Evolutionary conservation across 2,113 vertebrate species (phyloP), one percentile per base, ranked within the genome.

Genomic region (Gymnocephalus cernua): DNA sequence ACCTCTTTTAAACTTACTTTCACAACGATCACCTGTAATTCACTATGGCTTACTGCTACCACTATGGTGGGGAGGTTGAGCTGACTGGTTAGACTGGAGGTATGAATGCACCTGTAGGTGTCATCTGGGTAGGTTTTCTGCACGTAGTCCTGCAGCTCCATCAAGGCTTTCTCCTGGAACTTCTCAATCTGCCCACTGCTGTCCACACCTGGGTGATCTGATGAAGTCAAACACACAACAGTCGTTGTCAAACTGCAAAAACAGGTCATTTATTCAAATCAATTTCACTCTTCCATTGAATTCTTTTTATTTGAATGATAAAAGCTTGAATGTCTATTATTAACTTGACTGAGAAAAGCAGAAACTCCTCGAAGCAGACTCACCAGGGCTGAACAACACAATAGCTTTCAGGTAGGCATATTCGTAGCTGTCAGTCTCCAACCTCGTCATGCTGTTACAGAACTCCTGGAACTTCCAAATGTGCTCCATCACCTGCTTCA

Each of bases 391-490:
- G 94, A 99, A 99, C 85, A 99, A 95, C 87, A 98, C 97, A 79
- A 99, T 97, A 80, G 98, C 98, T 94, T 99, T 99, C 90, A 99
- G 96, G 94, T 99, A 99, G 44, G 98, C 98, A 19, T 98, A 99
- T 93, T 99, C 98, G 45, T 98, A 99, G 93, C 96, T 96, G 82
- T 99, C 98, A 0, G 97, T 96, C 89, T 98, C 98, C 93, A 99
- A 91, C 86, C 95, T 97, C 5, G 96, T 96, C 98, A 99, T 99
- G 91, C 97, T 98, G 95, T 99, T 99, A 86, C 98, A 99, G 94
- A 99, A 99, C 92, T 99, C 98, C 90, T 99, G 98, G 68, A 99
- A 96, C 93, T 99, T 99, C 98, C 98, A 99, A 89, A 99, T 99
- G 86, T 99, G 98, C 88, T 99, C 98, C 98, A 99, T 99, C 83